Evolutionary conservation across 2,113 vertebrate genomes (phyloP), one percentile per base, ranked within the genome.

Genomic region (Puma concolor): DNA sequence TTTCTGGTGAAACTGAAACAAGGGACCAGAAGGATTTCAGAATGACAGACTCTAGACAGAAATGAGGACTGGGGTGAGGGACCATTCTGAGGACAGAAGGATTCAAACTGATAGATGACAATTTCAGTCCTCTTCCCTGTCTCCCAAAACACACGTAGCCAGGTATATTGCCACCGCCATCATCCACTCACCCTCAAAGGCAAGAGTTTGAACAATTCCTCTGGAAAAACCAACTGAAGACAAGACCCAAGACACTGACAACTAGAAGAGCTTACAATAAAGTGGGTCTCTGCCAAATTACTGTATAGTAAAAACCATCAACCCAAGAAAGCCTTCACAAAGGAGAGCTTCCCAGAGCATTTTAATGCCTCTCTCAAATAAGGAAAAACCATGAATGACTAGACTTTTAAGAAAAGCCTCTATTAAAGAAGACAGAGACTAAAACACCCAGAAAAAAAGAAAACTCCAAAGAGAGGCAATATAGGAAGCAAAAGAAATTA

Each of bases 401-500:
- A 92, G 72, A 86, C 38, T 50, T 72, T 79, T 57, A 17, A 91
- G 71, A 91, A 95, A 89, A 85, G 27, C 38, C 66, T 86, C 19
- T 85, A 97, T 63, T n/a, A 74, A 38, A 66, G 60, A 66, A 88
- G 63, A 83, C 4, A 63, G 27, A 84, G 41, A 95, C 60, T 64
- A 80, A 88, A 74, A 92, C 66, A 92, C 12, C 52, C 41, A 63
- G 41, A 52, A n/a, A 23, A 31, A 48, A 44, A 77, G 31, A 50
- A 50, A 48, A 52, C 67, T 66, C 57, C 60, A 36, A 90, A 69
- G 33, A 91, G 4, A 86, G 29, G 91, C 67, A 83, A 64, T 71
- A 88, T 2, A 94, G n/a, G 29, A 88, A 96, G 52, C 52, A 89
- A 79, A 79, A 83, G 69, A 57, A 93, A 90, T 82, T 38, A 87